Base-by-base conservation (phyloP, 2,797 vertebrate species). In the Halcyon smyrnensis region DNA sequence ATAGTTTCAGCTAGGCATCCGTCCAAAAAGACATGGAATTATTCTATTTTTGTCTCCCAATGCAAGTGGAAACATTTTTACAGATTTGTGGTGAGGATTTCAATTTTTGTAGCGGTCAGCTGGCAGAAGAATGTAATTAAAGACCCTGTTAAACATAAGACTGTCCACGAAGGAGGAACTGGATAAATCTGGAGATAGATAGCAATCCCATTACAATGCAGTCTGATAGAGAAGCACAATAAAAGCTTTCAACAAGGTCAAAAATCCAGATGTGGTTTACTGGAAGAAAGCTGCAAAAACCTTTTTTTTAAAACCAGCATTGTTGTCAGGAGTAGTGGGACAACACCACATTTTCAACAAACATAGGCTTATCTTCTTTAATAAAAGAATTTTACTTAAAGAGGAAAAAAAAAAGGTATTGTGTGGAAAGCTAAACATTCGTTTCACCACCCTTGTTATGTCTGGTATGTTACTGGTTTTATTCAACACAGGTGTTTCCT, bases 21-120 rank as follows among this genome's bases (percentile, higher is more conserved):
- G 16, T 99, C 99, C 99, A 99, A 98, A 97, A 98, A 98, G 98
- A 98, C 98, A 98, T 98, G 98, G 98, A 98, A 98, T 98, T 98
- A 98, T 98, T 99, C 98, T 99, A 99, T 99, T 99, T 99, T 97
- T 95, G 99, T 98, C 98, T 98, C 97, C 98, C 98, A 98, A 82
- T 97, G 95, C 97, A 95, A 97, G 91, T 96, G 97, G 98, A 97
- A 97, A 97, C 92, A 79, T 96, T 98, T 98, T 95, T 94, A 95
- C 95, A 95, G 95, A 96, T 98, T 95, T 96, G 98, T 90, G 96
- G 98, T 96, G 93, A 97, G 95, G 94, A 54, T 92, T 95, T 97
- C 89, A 92, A 95, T 96, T 97, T 97, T 93, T 93, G 90, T 91
- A 89, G 96, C 81, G 97, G 97, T 97, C 97, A 97, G 95, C 95